Evolutionary conservation across 2,888 invertebrate genomes (phyloP), one percentile per base, ranked within the genome.

Genomic region (Diplazon laetatorius): DNA sequence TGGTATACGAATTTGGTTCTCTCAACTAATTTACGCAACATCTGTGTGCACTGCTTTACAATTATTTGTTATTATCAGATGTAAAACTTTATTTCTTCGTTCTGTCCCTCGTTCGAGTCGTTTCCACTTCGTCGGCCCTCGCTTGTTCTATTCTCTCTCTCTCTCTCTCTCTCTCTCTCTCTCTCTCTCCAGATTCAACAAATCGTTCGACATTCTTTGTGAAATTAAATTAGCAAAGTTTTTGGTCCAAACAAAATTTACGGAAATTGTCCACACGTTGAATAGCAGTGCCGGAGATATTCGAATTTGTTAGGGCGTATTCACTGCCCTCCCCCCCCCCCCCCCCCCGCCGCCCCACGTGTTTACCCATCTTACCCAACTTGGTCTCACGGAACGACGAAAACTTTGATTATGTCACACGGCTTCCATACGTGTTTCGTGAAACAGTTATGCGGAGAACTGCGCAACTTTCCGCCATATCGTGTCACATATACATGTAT

Each of bases 161-260:
- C n/a, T n/a, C 35, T 18, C 35, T 48, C 50, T 8, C 48, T 20
- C 39, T 30, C 35, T n/a, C 37, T 35, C 39, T 30, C 42, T 44
- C 20, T 6, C 14, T 10, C 52, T 25, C 30, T 16, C 55, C 48
- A 37, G 52, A 50, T 46, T 72, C 71, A 42, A 55, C 75, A 83
- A 86, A 85, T 86, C 85, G 83, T 85, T 83, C 83, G 83, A 84
- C 85, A 82, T 85, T 85, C 84, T 85, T 82, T 73, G 82, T 48
- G 63, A 84, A n/a, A 86, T 85, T 81, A 83, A 86, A 85, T 86
- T 84, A 82, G 50, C 77, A 78, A 80, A 85, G 81, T 84, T 84
- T n/a, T 80, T 77, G 18, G 60, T 66, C 30, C 9, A 73, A 39
- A n/a, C n/a, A 83, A 82, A 82, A 82, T 82, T 82, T 60, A 66